These are phyloP conservation scores for Drosophila parthenogenetica DNA, from an alignment of 2,888 invertebrate species.

Conservation along the genomic window DNA sequence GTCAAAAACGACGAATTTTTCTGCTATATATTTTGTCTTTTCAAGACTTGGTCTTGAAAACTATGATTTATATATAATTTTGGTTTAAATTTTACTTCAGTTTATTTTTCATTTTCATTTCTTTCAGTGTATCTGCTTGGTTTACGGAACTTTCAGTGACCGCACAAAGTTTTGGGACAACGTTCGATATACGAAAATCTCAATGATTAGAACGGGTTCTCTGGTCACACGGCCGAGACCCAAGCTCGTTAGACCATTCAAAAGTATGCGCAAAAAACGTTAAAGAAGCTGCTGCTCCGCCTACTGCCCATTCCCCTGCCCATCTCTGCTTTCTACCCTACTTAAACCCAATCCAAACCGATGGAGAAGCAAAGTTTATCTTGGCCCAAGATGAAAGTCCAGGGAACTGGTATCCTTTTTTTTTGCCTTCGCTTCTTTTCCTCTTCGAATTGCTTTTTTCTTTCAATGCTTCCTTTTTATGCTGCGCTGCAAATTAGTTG, in stretches of 20 bases:
- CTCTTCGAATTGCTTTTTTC: constrained; percentile 30
- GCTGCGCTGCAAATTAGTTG: constrained; percentile 76
- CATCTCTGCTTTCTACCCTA: not conserved
- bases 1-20: not conserved
- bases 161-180: constrained; percentile 72
- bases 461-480: constrained; percentile 57
- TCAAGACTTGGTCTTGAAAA: no score
- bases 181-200: constrained; percentile 75
- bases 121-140: constrained; percentile 17
- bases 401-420: constrained; percentile 34
- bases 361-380: constrained; percentile 61
- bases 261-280: constrained; percentile 69
- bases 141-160: constrained; percentile 60
- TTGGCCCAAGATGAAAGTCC: constrained; percentile 64
- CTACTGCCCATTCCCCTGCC: not conserved
- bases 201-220: constrained; percentile 69
- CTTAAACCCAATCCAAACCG: constrained; percentile 20
- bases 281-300: constrained; percentile 53
- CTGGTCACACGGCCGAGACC: constrained; percentile 25
- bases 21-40: no score
- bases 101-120: no score
- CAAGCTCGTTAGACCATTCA: constrained; percentile 71
- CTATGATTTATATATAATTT: no score
- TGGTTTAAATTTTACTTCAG: no score
- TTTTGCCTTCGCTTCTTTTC: not conserved